These are phyloP conservation scores for Centroberyx gerrardi DNA, from an alignment of 2,797 vertebrate species.

Conservation along the genomic window DNA sequence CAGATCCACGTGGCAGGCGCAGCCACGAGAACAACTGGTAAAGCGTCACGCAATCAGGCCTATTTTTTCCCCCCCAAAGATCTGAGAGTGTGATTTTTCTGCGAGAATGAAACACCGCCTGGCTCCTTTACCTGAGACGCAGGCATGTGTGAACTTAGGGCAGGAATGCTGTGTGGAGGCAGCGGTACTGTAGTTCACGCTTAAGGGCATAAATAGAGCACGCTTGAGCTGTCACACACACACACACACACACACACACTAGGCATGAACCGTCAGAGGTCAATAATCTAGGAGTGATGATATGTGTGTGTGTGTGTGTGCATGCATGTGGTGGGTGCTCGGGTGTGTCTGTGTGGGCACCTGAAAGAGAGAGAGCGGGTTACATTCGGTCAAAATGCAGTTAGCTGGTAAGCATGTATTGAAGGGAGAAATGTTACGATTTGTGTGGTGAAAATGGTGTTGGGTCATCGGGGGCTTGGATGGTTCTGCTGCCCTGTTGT, in stretches of 20 bases:
- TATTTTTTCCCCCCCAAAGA: conserved; percentile 6
- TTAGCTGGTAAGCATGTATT: conserved; percentile 5
- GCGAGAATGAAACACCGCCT: conserved; percentile 17
- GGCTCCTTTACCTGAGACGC: conserved; percentile 33
- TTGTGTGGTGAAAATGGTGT: conserved; percentile 50
- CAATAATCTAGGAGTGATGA: background rate
- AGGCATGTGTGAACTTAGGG: conserved; percentile 48
- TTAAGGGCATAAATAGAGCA: conserved; percentile 49
- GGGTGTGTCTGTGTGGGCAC: conserved; percentile 4
- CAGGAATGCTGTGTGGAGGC: conserved; percentile 40
- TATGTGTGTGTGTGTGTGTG: conserved; percentile 6
- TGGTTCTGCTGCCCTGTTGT: conserved; percentile 17
- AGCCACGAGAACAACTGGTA: conserved; percentile 7
- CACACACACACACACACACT: conserved; percentile 21
- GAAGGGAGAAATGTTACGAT: conserved; percentile 42
- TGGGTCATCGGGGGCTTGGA: conserved; percentile 46
- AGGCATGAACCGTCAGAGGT: conserved; percentile 33
- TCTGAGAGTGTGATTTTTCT: conserved; percentile 6
- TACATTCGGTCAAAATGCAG: background rate
- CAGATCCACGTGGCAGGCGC: conserved; percentile 49
- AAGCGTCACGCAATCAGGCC: conserved; percentile 38
- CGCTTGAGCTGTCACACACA: conserved; percentile 36
- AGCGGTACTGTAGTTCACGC: conserved; percentile 31
- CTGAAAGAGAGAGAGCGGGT: background rate
- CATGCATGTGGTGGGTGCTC: conserved; percentile 21